A percentile compares a stretch with the other conserved stretches of the same genome.
Conservation (phyloP, 30 jellyfish, hydroid and myxozoan species). For the Turritopsis rubra region DNA sequence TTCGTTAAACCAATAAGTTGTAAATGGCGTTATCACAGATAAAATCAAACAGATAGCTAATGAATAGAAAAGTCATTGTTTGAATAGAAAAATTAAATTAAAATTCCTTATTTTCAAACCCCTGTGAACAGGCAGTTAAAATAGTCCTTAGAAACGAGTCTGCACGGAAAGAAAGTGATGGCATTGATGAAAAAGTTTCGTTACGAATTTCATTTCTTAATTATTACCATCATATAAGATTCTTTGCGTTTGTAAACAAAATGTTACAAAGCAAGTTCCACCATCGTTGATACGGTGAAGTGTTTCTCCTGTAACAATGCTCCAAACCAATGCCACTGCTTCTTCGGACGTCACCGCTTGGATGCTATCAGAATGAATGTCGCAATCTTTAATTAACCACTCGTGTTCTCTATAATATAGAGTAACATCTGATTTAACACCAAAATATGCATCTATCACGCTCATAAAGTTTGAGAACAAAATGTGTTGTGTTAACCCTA, state of each 20-base stretch:
- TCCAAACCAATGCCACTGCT: not conserved
- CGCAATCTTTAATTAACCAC: not conserved
- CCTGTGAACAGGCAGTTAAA: too few species aligned
- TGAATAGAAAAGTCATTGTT: too few species aligned
- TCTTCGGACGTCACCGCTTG: not conserved
- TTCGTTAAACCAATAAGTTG: too few species aligned
- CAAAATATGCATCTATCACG: not conserved
- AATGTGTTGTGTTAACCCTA: not conserved
- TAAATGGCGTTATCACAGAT: too few species aligned
- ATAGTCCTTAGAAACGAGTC: too few species aligned
- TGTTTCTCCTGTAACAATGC: not conserved
- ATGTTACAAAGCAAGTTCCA: not conserved
- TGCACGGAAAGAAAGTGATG: too few species aligned
- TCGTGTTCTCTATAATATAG: not conserved
- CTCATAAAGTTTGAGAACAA: not conserved
- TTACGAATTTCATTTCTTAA: too few species aligned
- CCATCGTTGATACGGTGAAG: not conserved
- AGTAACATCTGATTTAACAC: too few species aligned
- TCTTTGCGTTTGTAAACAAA: not conserved
- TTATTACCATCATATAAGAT: not conserved
- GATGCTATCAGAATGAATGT: not conserved
- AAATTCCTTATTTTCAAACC: too few species aligned
- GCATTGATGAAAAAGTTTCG: too few species aligned
- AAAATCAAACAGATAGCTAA: too few species aligned
- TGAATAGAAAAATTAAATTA: too few species aligned